Base-by-base conservation (phyloP, 2,797 vertebrate species). In the Carduelis carduelis region DNA sequence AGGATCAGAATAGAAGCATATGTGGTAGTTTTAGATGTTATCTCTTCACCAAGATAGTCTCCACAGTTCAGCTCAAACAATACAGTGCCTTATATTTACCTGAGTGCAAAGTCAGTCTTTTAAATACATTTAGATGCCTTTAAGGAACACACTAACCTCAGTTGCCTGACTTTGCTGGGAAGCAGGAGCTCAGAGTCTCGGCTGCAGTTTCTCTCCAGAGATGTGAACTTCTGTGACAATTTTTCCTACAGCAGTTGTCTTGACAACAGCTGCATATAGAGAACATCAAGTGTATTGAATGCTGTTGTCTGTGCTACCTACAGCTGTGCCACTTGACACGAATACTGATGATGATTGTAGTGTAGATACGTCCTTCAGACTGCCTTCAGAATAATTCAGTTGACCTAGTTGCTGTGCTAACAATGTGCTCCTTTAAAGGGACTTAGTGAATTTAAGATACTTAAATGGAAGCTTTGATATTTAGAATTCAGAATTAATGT, bases 401-500 rank as follows among this genome's bases (percentile, higher is more conserved):
- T 82, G 55, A 76, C 53, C 59, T 47, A 34, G 9, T 59, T 93
- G 24, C 61, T 90, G 11, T 44, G 15, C 79, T 57, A 65, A 43
- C 34, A 23, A 0, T 49, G 34, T 37, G 7, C 35, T 87, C 63
- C 49, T 39, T 89, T 74, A 43, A 85, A 80, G 32, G 9, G 57
- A n/a, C 56, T 55, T 79, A 30, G 39, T 71, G 79, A 66, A 63
- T 87, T 74, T 82, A 59, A 87, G 78, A n/a, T 68, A 55, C 6
- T 92, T 78, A 74, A 80, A 52, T 64, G 37, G 32, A 83, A 77
- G 35, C 64, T 87, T 83, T 75, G 57, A 72, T 89, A 30, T 34
- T 63, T 63, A 68, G 44, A 49, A 50, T 90, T 94, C 68, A 66
- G 83, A 96, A 63, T 93, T 90, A 52, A 72, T 94, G 34, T 41